Evolutionary conservation across 1,140 invertebrate species (phyloP), one percentile per base, ranked within the genome.

Genomic region (Micrasema longulum): DNA sequence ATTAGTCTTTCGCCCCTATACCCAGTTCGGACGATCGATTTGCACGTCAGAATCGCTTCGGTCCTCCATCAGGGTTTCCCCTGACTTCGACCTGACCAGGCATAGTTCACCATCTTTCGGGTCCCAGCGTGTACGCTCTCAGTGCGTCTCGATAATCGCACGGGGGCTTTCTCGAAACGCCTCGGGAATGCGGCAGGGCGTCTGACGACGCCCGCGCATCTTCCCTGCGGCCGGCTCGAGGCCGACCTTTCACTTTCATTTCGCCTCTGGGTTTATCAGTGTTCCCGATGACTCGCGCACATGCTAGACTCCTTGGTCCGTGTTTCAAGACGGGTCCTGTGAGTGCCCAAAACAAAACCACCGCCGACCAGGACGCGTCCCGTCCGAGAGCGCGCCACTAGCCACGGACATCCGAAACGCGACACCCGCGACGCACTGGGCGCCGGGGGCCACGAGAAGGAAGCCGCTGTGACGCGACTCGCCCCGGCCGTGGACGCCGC

Each of bases 1-100:
- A 95, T 94, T 93, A 91, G 92, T 94, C 92, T 95, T 94, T 94
- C 92, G 91, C 91, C 92, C 91, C 92, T 93, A 93, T 93, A 92
- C 91, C 89, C 91, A 93, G 88, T 87, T 95, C 89, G 85, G 90
- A 93, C 91, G 91, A 94, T 92, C 91, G 92, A 94, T 94, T 94
- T 94, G 91, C 91, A 93, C 92, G 91, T 94, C 92, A 93, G 91
- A 92, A 93, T 88, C 90, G 91, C 90, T 93, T 86, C 91, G 90
- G 87, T 87, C 92, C 87, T 93, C 91, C 91, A 94, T 88, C 92
- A 93, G 90, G 87, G 91, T 93, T 94, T 93, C 90, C 91, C 87
- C 90, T 91, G 91, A 88, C 91, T 92, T 94, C 91, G 83, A 88
- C 90, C 91, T 93, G 88, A 87, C 89, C 91, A 92, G 88, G 92